Evolutionary conservation across 35 echinoderm and acorn worm genomes (phyloP), one percentile per base, ranked within the genome.

Genomic region (Ophiothrix spiculata): DNA sequence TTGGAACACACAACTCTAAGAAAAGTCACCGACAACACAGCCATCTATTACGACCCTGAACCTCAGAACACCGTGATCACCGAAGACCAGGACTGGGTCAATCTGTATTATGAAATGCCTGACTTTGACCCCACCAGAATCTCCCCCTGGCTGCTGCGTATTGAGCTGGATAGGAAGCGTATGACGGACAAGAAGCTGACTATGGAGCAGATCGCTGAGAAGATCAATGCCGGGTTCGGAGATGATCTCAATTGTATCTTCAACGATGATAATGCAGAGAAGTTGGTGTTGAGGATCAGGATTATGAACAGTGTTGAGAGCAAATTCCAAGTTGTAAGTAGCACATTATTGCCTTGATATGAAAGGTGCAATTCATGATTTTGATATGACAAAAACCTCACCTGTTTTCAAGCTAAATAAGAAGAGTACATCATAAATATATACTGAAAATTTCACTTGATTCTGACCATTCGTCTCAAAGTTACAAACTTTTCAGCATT

Each of bases 31-130:
- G 92, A 92, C 49, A 99, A 99, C 75, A 99, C 96, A 0, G 96
- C 96, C 64, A 99, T 99, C 80, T 99, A 99, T 86, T 99, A 99
- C 40, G 96, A 99, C 91, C 96, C 96, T 0, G 89, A 99, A 49
- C 96, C 96, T n/a, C 92, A 99, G 90, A 94, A 91, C 89, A 99
- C 92, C 0, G 96, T 99, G 19, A 99, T 99, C 38, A 83, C 83
- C 21, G 96, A 99, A 75, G 96, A 99, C 77, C 96, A 99, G 69
- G 96, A 99, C 89, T 99, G 96, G 96, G 96, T 99, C 78, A 99
- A 99, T 83, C 91, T 99, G 13, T 99, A 99, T 86, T 99, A 99
- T 75, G 92, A 94, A 81, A 99, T 99, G 96, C 96, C 96, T 16
- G 96, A 99, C 83, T 99, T 99, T 90, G 96, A 99, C 82, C 92